Evolutionary conservation across 2,113 vertebrate species (phyloP).

Genomic region (Xyrauchen texanus): DNA sequence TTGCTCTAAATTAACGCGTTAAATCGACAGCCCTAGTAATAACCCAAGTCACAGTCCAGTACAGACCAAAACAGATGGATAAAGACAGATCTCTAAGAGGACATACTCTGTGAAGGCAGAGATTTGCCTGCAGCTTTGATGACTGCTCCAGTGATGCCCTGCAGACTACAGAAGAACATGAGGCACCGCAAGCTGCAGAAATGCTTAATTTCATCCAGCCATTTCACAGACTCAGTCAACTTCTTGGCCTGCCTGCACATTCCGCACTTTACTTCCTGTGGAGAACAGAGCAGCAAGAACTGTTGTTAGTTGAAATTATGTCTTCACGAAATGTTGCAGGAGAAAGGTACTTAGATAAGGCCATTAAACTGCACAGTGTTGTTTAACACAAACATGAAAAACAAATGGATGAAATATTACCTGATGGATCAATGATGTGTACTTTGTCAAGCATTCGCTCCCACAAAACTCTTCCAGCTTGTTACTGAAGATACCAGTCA

Average conservation of each 20-base stretch:
- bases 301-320: neutral
- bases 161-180: constrained; percentile 86
- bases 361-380: too few relatives aligned
- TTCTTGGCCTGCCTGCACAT: constrained; percentile 87
- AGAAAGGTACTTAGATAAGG: too few relatives aligned
- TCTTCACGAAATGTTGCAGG: too few relatives aligned
- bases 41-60: too few relatives aligned
- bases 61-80: too few relatives aligned
- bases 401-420: constrained; percentile 65
- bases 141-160: constrained; percentile 59
- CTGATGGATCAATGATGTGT: constrained; percentile 91
- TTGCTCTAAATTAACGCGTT: too few relatives aligned
- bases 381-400: neutral
- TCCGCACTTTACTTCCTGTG: constrained; percentile 91
- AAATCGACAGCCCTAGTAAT: too few relatives aligned
- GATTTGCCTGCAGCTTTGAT: constrained; percentile 70
- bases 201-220: constrained; percentile 90
- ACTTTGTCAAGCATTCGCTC: constrained; percentile 89
- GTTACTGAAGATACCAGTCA: constrained; percentile 84
- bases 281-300: neutral
- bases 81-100: neutral
- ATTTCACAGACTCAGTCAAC: constrained; percentile 85
- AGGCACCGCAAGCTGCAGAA: constrained; percentile 92
- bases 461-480: constrained; percentile 91
- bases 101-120: neutral